phyloP scores from a whole-genome alignment of 2,113 vertebrate genomes.

The Capreolus pygargus region DNA sequence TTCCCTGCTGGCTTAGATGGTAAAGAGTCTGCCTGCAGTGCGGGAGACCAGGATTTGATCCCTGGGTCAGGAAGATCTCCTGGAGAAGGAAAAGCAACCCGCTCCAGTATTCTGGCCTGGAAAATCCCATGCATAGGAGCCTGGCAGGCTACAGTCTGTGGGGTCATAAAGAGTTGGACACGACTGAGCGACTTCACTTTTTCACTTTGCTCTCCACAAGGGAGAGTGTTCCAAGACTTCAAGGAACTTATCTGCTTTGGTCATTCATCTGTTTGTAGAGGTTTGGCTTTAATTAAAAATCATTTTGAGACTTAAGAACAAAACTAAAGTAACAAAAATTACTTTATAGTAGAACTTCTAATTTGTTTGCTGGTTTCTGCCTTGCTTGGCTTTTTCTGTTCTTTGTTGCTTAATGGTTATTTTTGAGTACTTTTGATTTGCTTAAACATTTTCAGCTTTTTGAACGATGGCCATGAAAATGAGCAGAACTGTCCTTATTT shows the following conservation, averaged over 20 bases:
- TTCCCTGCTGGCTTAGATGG: background rate
- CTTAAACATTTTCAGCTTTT: background rate
- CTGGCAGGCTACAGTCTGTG: background rate
- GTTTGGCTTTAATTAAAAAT: background rate
- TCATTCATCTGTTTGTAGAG: background rate
- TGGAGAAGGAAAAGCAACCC: background rate
- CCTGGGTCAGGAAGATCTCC: background rate
- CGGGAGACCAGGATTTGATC: background rate
- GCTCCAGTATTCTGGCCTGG: background rate
- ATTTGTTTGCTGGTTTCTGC: background rate
- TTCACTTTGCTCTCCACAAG: background rate
- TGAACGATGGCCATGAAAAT: background rate
- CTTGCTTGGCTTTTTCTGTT: background rate
- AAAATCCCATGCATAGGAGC: background rate
- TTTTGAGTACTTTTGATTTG: constrained; percentile 20
- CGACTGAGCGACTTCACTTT: background rate
- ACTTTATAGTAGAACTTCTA: background rate
- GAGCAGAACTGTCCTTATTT: background rate
- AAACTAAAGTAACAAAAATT: background rate
- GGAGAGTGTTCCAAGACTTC: background rate
- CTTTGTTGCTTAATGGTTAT: constrained; percentile 1
- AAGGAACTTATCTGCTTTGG: background rate
- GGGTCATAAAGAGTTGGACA: background rate
- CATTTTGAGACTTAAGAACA: background rate
- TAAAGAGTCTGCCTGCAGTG: background rate